Base-by-base conservation (phyloP, 2,888 invertebrate genomes). In the Clanis bilineata region DNA sequence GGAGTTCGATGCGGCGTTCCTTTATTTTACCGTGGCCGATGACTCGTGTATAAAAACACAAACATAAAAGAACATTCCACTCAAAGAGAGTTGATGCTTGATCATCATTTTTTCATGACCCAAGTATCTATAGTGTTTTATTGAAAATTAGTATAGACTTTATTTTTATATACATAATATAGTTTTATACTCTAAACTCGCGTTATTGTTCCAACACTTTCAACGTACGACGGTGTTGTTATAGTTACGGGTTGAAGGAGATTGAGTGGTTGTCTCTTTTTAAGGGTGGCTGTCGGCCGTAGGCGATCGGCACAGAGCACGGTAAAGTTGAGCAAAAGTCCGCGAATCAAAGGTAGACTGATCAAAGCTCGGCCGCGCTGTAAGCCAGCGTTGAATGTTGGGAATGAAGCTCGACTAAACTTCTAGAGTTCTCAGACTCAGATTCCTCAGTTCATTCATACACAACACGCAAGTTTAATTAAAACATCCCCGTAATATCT, bases 381-480 rank as follows among this genome's bases (percentile, higher is more conserved):
- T 36, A 62, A 70, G 63, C 60, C 28, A 32, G 61, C 64, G 59
- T 58, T 44, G 61, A 64, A 60, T 61, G 64, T 39, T 59, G 60
- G 18, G 41, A 41, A 6, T 36, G 12, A 47, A 64, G 66, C 62
- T 64, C 59, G 59, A 63, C 63, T 60, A 58, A 74, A 74, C 61
- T 73, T 77, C 64, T 64, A 57, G 56, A 72, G 64, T 69, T 63
- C 64, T 51, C 51, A 39, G 51, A 54, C 60, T 55, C 25, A 45
- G 64, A 67, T 67, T 61, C 66, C 74, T 75, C 70, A 71, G 73
- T 73, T 71, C 70, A 73, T 73, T 71, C 70, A 69, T 76, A 73
- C 72, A 71, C 73, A 75, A 78, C 72, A 82, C 76, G 79, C 70
- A 82, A 82, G 74, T 86, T 86, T 85, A 84, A 86, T 86, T 84